Evolutionary conservation across 64 coral and sea anemone species (phyloP).

Genomic region (Cladopsammia gracilis): DNA sequence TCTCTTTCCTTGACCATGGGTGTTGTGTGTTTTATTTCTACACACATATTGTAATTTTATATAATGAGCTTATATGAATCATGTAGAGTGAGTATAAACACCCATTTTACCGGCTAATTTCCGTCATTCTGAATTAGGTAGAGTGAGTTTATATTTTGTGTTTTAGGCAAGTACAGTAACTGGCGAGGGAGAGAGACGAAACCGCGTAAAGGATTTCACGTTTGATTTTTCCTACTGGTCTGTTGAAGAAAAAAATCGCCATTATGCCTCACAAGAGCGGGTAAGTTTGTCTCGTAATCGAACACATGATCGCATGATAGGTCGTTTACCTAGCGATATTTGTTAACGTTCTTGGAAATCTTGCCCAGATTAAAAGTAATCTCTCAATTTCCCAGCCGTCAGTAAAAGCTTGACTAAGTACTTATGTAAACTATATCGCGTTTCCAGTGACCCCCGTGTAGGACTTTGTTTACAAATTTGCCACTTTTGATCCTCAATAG

Average conservation of each 20-base stretch:
- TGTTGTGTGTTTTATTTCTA: background rate
- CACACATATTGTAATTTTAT: background rate
- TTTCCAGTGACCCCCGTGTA: no score
- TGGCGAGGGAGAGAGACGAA: slow-evolving; percentile 77
- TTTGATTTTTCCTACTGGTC: slow-evolving; percentile 99
- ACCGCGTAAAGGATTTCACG: slow-evolving; percentile 92
- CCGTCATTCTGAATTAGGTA: background rate
- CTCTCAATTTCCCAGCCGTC: background rate
- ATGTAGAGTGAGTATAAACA: slow-evolving; percentile 10
- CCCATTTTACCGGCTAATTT: background rate
- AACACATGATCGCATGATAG: background rate
- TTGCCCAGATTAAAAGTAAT: background rate
- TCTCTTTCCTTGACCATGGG: background rate
- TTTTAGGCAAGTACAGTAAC: slow-evolving; percentile 81
- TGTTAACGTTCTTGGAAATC: background rate
- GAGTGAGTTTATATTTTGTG: background rate
- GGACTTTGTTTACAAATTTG: background rate
- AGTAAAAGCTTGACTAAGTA: background rate
- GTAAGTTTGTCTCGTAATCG: slow-evolving; percentile 25
- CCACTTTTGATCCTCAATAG: background rate
- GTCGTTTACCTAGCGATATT: background rate
- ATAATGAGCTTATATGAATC: background rate
- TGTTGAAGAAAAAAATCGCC: slow-evolving; percentile 72
- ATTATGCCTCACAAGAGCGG: slow-evolving; percentile 91
- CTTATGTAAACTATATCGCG: background rate